Conservation (phyloP, 1,140 invertebrate genomes). For the Pogonus chalceus region DNA sequence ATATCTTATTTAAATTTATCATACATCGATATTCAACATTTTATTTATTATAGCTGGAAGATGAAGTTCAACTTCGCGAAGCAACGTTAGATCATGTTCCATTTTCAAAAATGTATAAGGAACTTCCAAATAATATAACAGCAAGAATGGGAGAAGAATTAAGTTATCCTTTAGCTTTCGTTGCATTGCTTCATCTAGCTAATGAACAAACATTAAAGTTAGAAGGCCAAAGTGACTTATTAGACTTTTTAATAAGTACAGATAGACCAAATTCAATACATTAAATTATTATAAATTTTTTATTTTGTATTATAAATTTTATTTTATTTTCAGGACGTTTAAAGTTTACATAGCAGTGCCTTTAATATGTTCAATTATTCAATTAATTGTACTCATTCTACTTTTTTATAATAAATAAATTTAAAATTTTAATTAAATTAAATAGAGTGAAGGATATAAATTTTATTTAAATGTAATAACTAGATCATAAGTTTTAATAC, state of each 20-base stretch:
- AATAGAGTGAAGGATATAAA: too few relatives aligned
- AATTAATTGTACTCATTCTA: too few relatives aligned
- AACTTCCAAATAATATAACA: conserved; percentile 47
- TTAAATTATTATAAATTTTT: too few relatives aligned
- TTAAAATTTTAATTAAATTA: too few relatives aligned
- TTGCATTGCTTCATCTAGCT: conserved; percentile 66
- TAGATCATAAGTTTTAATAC: too few relatives aligned
- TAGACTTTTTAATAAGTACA: background rate
- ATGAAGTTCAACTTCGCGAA: conserved; percentile 10
- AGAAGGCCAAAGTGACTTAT: background rate
- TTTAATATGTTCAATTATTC: too few relatives aligned
- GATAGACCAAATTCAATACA: too few relatives aligned
- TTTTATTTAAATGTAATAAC: too few relatives aligned
- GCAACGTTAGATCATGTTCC: conserved; percentile 26
- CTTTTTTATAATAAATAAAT: too few relatives aligned
- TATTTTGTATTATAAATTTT: too few relatives aligned
- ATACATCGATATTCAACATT: background rate
- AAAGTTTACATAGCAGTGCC: too few relatives aligned
- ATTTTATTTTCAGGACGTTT: too few relatives aligned
- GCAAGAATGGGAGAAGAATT: conserved; percentile 56
- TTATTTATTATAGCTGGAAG: background rate
- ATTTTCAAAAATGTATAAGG: conserved; percentile 45
- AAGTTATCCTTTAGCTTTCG: conserved; percentile 62
- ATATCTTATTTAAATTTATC: conserved; percentile 29
- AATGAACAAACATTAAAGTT: conserved; percentile 54